phyloP scores from a whole-genome alignment of 2,888 invertebrate genomes.

The Eumacrocentrus americanus region DNA sequence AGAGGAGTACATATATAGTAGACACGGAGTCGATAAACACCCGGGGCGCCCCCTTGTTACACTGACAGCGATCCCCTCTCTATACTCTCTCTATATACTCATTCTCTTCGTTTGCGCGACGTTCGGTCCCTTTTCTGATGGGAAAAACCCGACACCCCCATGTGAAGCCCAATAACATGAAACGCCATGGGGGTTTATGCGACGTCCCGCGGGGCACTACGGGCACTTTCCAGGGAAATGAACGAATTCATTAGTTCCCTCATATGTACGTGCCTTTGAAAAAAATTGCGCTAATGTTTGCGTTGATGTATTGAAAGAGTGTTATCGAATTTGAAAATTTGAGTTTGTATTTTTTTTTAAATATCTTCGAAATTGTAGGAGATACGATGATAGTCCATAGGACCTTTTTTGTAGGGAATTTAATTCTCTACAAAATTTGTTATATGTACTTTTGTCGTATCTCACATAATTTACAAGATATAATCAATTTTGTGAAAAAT shows the following conservation, averaged over 20 bases:
- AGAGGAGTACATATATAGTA: conserved; percentile 4
- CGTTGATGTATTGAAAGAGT: too few relatives aligned
- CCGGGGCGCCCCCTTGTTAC: conserved; percentile 6
- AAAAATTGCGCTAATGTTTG: too few relatives aligned
- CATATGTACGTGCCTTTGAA: neutral
- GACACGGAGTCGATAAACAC: conserved; percentile 20
- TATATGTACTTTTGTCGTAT: too few relatives aligned
- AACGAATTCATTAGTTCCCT: neutral
- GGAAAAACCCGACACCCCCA: conserved; percentile 25
- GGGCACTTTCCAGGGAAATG: neutral
- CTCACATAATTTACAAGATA: too few relatives aligned
- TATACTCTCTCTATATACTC: neutral
- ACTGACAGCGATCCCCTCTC: neutral
- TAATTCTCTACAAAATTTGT: too few relatives aligned
- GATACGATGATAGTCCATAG: too few relatives aligned
- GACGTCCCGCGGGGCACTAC: conserved; percentile 21
- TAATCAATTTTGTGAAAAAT: too few relatives aligned
- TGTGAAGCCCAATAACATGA: conserved; percentile 49
- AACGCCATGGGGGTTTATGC: conserved; percentile 42
- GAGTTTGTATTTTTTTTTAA: too few relatives aligned
- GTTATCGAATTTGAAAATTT: too few relatives aligned
- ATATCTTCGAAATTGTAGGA: too few relatives aligned
- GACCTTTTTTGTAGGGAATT: too few relatives aligned
- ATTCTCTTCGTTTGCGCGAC: too few relatives aligned
- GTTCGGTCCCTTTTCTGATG: neutral